phyloP scores from a whole-genome alignment of 1,140 invertebrate species.

The Nephila pilipes region DNA sequence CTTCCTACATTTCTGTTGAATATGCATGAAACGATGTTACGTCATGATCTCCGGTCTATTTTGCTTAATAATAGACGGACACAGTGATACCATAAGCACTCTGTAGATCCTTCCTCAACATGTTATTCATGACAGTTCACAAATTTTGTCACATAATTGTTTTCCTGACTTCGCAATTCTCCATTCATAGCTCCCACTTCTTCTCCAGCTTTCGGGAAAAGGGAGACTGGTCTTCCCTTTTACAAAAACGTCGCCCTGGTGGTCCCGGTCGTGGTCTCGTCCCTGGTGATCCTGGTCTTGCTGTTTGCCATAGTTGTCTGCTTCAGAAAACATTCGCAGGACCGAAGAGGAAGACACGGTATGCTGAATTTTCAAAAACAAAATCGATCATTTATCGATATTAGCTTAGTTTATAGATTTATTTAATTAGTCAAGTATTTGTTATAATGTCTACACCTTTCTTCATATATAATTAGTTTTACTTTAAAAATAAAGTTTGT shows the following conservation, averaged over 20 bases:
- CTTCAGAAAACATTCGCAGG: slow-evolving; percentile 68
- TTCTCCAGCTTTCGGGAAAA: slow-evolving; percentile 62
- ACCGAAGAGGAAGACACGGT: slow-evolving; percentile 50
- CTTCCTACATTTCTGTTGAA: neutral
- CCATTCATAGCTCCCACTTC: slow-evolving; percentile 68
- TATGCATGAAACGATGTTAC: neutral
- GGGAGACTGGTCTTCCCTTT: slow-evolving; percentile 65
- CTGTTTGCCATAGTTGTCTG: slow-evolving; percentile 68
- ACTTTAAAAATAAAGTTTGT: no score
- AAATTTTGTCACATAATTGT: neutral
- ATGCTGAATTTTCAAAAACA: neutral
- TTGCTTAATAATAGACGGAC: slow-evolving; percentile 18
- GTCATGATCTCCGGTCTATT: neutral
- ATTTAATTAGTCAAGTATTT: no score
- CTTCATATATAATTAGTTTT: no score
- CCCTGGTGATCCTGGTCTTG: slow-evolving; percentile 61
- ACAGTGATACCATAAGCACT: slow-evolving; percentile 66
- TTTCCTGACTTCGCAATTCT: neutral
- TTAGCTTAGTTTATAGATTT: no score
- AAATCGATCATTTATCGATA: no score
- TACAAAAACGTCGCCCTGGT: slow-evolving; percentile 70
- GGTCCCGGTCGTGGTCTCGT: slow-evolving; percentile 62
- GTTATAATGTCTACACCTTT: no score
- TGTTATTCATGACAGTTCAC: neutral
- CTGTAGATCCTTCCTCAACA: slow-evolving; percentile 43